Conservation (phyloP, 2,797 vertebrate genomes). For the Anabacerthia variegaticeps region DNA sequence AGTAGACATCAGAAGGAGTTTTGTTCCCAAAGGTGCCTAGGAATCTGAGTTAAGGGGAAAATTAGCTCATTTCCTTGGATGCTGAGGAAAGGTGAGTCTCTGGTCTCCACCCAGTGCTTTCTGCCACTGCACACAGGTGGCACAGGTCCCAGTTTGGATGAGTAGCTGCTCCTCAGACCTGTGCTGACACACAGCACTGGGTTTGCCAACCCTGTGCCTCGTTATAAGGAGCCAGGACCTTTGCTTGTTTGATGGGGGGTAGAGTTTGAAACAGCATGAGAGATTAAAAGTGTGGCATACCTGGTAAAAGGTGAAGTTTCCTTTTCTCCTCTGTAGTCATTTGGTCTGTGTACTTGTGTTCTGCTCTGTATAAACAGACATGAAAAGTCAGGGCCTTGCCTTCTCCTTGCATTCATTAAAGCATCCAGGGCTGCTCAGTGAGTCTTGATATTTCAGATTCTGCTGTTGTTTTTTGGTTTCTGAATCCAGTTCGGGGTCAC, state of each 20-base stretch:
- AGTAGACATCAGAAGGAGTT: not conserved
- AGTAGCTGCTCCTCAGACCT: not conserved
- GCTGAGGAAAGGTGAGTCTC: not conserved
- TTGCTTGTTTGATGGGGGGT: not conserved
- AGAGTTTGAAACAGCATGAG: not conserved
- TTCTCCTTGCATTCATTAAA: not conserved
- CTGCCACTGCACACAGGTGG: not conserved
- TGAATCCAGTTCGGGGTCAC: not conserved
- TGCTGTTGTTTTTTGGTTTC: not conserved
- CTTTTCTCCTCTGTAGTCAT: not conserved
- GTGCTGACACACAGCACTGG: not conserved
- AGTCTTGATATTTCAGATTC: not conserved
- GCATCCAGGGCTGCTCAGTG: not conserved
- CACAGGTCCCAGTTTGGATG: not conserved
- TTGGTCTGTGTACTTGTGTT: not conserved
- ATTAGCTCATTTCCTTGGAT: not conserved
- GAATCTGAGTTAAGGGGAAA: not conserved
- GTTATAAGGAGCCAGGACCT: not conserved
- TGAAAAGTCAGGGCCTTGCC: not conserved
- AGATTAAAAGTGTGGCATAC: not conserved
- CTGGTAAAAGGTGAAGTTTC: not conserved
- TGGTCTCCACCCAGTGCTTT: not conserved
- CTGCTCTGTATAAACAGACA: not conserved
- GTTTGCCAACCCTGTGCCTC: not conserved
- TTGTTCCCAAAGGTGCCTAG: not conserved